Conservation (phyloP, 2,113 vertebrate genomes). For the Brevimyrus niger region DNA sequence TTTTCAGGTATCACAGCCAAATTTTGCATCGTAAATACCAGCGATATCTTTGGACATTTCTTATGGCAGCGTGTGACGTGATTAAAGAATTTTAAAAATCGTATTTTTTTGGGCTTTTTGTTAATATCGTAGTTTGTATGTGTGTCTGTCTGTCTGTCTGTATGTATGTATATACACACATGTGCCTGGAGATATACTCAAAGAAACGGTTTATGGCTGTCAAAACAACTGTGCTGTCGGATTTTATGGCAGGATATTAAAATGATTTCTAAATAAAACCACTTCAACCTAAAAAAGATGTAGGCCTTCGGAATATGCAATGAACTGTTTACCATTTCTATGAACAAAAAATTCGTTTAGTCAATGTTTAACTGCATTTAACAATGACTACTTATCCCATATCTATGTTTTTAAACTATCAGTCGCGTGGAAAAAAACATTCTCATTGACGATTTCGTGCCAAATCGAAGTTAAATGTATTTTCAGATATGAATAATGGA, state of each 20-base stretch:
- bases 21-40: background rate
- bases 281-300: background rate
- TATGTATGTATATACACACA: background rate
- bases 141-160: background rate
- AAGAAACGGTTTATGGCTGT: background rate
- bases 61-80: background rate
- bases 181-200: background rate
- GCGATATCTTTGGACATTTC: background rate
- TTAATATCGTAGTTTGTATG: background rate
- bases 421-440: background rate
- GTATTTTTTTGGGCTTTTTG: background rate
- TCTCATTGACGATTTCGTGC: background rate
- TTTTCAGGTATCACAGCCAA: background rate
- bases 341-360: background rate
- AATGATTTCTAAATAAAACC: constrained; percentile 5
- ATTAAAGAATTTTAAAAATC: background rate
- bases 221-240: background rate
- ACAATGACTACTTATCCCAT: background rate
- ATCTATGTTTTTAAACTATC: background rate
- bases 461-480: constrained; percentile 3
- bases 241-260: background rate
- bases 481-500: background rate
- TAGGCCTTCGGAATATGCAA: background rate
- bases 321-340: background rate
- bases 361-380: background rate